Conservation (phyloP, 2,113 vertebrate genomes). For the Sylvia atricapilla region DNA sequence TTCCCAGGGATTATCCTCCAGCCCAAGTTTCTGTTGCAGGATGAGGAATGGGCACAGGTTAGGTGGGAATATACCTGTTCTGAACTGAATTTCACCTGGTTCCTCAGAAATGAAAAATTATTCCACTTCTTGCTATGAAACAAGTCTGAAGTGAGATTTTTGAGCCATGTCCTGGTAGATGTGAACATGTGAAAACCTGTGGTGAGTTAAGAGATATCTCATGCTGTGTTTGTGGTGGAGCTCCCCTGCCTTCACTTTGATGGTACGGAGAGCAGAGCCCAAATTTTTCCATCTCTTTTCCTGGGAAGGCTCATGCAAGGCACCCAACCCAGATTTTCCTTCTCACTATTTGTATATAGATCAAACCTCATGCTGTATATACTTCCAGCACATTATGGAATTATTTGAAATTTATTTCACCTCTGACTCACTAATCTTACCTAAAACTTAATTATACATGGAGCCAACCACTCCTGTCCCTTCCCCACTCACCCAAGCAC, state of each 20-base stretch:
- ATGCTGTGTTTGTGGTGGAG: not conserved
- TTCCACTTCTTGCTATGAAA: not conserved
- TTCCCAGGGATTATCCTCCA: not conserved
- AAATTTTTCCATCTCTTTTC: not conserved
- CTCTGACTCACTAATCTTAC: not conserved
- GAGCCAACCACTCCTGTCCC: not conserved
- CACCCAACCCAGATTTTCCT: not conserved
- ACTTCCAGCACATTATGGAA: not conserved
- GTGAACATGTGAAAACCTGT: not conserved
- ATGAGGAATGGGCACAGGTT: not conserved
- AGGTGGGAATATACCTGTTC: not conserved
- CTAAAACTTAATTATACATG: not conserved
- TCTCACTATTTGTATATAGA: not conserved
- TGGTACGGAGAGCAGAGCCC: not conserved
- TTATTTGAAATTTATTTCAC: slow-evolving; percentile 19
- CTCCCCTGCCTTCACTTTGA: not conserved
- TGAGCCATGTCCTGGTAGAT: not conserved
- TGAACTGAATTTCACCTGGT: not conserved
- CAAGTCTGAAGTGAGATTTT: not conserved
- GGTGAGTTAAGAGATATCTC: not conserved
- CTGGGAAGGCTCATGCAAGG: not conserved
- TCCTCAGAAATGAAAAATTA: not conserved
- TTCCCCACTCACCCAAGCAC: not conserved
- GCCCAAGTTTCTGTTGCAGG: not conserved
- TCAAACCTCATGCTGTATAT: not conserved